These are phyloP conservation scores for Corythoichthys haematopterus DNA, from an alignment of 2,113 vertebrate genomes.

Conservation along the genomic window DNA sequence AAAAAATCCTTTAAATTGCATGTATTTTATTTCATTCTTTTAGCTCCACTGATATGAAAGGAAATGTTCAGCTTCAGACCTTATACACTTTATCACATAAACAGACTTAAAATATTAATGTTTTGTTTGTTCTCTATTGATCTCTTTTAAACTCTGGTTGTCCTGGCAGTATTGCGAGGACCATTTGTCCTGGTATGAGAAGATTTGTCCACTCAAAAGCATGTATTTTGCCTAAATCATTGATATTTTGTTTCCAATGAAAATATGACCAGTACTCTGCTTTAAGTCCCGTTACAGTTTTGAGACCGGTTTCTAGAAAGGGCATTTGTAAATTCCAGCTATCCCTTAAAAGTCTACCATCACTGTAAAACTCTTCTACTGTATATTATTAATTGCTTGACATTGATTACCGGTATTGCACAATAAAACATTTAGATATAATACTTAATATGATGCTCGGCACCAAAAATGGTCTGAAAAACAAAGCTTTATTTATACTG, in stretches of 20 bases:
- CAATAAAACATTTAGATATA: neutral
- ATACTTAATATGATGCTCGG: neutral
- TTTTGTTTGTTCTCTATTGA: neutral
- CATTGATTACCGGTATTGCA: too few species aligned
- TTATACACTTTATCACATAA: neutral
- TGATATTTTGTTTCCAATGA: neutral
- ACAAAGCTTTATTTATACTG: neutral
- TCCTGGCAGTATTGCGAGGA: neutral
- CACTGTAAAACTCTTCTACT: neutral
- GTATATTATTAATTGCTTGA: neutral
- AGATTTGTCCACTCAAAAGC: neutral
- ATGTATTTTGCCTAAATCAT: neutral
- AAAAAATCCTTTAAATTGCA: neutral
- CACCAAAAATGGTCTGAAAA: neutral
- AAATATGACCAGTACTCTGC: neutral
- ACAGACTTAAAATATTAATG: neutral
- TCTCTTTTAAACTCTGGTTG: neutral
- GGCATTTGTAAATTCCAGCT: neutral
- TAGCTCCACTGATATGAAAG: neutral
- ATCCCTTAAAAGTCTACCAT: neutral
- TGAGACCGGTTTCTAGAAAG: neutral
- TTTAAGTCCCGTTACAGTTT: neutral
- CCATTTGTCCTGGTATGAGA: neutral
- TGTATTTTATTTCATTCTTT: neutral
- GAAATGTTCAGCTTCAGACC: neutral